Evolutionary conservation across 2,797 vertebrate species (phyloP).

Genomic region (Sparidentex hasta): DNA sequence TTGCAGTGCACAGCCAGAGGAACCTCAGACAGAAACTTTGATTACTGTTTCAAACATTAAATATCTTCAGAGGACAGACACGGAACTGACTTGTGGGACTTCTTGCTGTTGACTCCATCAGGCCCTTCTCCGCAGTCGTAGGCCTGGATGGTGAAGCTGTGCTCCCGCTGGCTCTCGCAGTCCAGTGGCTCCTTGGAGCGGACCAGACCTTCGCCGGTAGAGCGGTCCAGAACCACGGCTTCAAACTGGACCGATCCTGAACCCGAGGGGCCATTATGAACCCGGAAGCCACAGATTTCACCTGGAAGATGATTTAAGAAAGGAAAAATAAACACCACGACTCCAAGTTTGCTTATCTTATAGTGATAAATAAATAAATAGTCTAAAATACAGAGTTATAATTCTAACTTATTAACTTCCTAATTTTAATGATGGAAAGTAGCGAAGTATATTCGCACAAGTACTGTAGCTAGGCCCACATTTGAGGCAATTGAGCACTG

Average conservation of each 20-base stretch:
- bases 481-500: too few species aligned
- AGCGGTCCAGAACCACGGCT: slow-evolving; percentile 96
- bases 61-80: background rate
- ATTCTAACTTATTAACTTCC: background rate
- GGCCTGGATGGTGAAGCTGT: slow-evolving; percentile 99
- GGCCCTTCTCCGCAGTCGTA: slow-evolving; percentile 98
- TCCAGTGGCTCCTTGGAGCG: slow-evolving; percentile 97
- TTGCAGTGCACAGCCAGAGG: background rate
- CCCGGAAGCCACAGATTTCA: slow-evolving; percentile 97
- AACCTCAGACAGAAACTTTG: background rate
- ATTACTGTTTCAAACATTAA: slow-evolving; percentile 7
- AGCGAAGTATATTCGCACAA: too few species aligned
- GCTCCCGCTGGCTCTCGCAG: slow-evolving; percentile 97
- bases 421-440: background rate
- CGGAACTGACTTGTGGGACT: slow-evolving; percentile 95
- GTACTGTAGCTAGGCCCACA: too few species aligned
- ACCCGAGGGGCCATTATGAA: slow-evolving; percentile 92
- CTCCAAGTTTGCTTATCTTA: background rate
- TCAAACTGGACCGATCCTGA: slow-evolving; percentile 92
- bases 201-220: slow-evolving; percentile 96
- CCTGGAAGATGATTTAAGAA: slow-evolving; percentile 78
- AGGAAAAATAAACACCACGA: background rate
- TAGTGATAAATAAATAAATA: background rate
- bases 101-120: slow-evolving; percentile 96
- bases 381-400: background rate